Evolutionary conservation across 2,797 vertebrate genomes (phyloP), one percentile per base, ranked within the genome.

Genomic region (Enteromius viviparus): DNA sequence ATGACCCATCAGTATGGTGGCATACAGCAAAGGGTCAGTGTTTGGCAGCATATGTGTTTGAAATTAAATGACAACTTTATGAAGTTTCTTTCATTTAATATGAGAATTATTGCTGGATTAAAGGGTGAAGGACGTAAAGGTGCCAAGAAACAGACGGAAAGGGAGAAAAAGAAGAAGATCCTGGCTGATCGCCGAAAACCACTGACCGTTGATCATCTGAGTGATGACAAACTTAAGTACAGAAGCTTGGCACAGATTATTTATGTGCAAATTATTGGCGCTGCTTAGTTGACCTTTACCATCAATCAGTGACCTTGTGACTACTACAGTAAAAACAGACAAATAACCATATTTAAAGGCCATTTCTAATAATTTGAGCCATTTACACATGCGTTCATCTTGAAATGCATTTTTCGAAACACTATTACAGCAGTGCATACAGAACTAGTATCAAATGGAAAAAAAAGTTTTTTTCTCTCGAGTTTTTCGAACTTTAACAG

Each of bases 131-230:
- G 10, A 79, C 92, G 90, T 71, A 93, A 74, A 92, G 94, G 97
- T 92, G 98, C 92, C 76, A 99, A 99, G 94, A 99, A 99, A 91
- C 97, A 98, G 91, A 99, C 98, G 0, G 98, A 97, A 89, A 96
- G 98, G 81, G 98, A 99, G 94, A 97, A 97, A 23, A 99, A 99
- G 94, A 99, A 97, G 96, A 99, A 98, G 94, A 93, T 97, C 82
- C 92, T 99, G 90, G 97, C 98, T 0, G 98, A 99, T 0, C 96
- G 98, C 75, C 96, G 93, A 91, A 99, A 99, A 92, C 87, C 95
- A 1, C 94, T 99, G 45, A 97, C 87, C 82, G 83, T 95, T 1
- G 95, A 96, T 77, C 93, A 95, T 83, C 86, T 96, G 71, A 91
- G 58, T 2, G 95, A 96, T 23, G 94, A 96, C 0, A 96, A 95